Percentiles rank a stretch among this genome's conserved stretches.
Conservation (phyloP, 2,888 invertebrate genomes). For the Drosophila pseudotakahashii region DNA sequence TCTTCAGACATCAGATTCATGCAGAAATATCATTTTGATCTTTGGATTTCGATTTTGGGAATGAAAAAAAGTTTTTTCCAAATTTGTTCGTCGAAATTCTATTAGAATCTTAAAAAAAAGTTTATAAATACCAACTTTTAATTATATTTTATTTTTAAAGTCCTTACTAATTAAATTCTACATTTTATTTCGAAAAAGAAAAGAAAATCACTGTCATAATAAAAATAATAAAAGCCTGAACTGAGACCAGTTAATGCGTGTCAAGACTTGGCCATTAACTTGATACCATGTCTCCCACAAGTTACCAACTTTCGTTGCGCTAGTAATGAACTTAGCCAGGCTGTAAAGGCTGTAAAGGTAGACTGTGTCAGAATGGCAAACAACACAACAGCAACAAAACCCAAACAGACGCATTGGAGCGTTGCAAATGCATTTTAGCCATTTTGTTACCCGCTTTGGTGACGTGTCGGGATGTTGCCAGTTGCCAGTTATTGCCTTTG, state of each 20-base stretch:
- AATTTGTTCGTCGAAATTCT: neutral
- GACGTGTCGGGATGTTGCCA: slow-evolving; percentile 55
- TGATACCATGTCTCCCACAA: slow-evolving; percentile 23
- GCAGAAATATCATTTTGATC: neutral
- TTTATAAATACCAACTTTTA: too few relatives aligned
- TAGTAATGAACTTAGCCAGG: slow-evolving; percentile 28
- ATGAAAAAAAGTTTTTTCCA: neutral
- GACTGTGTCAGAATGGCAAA: slow-evolving; percentile 5
- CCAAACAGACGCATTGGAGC: slow-evolving; percentile 50
- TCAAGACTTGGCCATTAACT: slow-evolving; percentile 14
- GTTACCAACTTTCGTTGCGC: slow-evolving; percentile 32
- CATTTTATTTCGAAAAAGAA: neutral
- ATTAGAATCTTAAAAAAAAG: too few relatives aligned
- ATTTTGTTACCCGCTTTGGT: slow-evolving; percentile 62
- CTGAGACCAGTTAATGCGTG: slow-evolving; percentile 1
- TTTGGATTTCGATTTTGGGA: neutral
- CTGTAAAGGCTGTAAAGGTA: slow-evolving; percentile 2
- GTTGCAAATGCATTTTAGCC: slow-evolving; percentile 69
- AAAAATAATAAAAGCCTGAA: neutral
- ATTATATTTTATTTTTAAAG: too few relatives aligned
- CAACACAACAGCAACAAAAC: neutral
- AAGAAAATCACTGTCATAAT: neutral
- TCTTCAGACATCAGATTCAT: neutral
- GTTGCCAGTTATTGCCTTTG: slow-evolving; percentile 33
- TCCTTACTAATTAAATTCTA: too few relatives aligned